Evolutionary conservation across 2,888 invertebrate genomes (phyloP).

Genomic region (Ptychoptera contaminata): DNA sequence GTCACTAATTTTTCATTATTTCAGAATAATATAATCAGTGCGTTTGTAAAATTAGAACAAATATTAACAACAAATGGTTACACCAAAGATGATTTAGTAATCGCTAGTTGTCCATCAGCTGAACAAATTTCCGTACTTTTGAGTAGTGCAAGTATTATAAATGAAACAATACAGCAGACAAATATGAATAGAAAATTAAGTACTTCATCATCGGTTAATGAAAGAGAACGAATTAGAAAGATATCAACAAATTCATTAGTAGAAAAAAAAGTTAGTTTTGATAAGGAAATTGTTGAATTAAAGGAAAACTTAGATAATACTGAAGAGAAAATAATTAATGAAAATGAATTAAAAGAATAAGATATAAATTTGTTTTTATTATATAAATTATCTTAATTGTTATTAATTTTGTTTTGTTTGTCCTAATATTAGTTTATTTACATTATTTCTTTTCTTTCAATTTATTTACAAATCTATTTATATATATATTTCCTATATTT

Average conservation of each 20-base stretch:
- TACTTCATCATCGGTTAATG: conserved; percentile 16
- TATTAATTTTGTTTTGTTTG: no score
- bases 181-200: conserved; percentile 20
- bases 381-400: no score
- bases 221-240: conserved; percentile 7
- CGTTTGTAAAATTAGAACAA: conserved; percentile 73
- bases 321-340: no score
- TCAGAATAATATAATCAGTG: conserved; percentile 75
- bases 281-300: conserved; percentile 7
- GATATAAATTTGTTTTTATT: no score
- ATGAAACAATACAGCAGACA: conserved; percentile 20
- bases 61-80: conserved; percentile 59
- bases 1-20: conserved; percentile 15
- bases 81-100: conserved; percentile 60
- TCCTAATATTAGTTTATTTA: no score
- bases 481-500: no score
- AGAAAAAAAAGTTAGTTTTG: conserved; percentile 17
- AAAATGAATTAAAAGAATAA: no score
- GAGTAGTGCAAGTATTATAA: conserved; percentile 59
- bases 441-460: no score
- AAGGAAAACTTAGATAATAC: no score
- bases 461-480: no score
- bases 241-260: conserved; percentile 8
- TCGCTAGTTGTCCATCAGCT: conserved; percentile 80
- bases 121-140: conserved; percentile 86